Percentiles rank a stretch among this genome's conserved stretches.
Conservation (phyloP, 1,140 invertebrate genomes). For the Contarinia nasturtii region DNA sequence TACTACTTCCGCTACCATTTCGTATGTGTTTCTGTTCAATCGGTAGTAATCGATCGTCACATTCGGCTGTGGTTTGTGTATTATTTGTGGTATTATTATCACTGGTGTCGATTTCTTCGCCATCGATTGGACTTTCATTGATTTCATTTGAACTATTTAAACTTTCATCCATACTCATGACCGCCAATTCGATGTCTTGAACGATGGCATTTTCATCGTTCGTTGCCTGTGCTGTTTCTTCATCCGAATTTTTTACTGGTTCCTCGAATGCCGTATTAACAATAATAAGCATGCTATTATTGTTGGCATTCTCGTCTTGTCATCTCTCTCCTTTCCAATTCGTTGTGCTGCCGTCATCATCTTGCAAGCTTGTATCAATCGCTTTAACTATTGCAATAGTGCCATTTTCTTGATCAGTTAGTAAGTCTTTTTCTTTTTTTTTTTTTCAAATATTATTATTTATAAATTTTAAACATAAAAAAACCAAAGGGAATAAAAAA, state of each 20-base stretch:
- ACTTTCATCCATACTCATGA: not conserved
- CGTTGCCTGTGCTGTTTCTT: not conserved
- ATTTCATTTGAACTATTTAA: not conserved
- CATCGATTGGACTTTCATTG: not conserved
- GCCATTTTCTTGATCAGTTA: not conserved
- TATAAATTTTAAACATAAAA: not conserved
- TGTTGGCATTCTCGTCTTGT: constrained; percentile 24
- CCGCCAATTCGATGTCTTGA: not conserved
- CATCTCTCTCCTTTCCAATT: constrained; percentile 17
- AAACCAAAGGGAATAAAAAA: not conserved
- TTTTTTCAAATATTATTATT: not conserved
- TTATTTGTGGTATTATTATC: not conserved
- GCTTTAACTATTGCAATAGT: constrained; percentile 1
- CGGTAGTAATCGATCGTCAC: not conserved
- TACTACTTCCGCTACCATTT: constrained; percentile 2
- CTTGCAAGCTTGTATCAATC: not conserved
- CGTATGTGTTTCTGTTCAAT: not conserved
- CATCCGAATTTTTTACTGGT: not conserved
- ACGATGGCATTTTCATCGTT: not conserved
- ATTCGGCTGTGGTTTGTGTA: not conserved
- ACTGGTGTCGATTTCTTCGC: not conserved
- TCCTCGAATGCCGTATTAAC: constrained; percentile 6
- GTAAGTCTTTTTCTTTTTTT: not conserved
- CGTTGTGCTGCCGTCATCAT: not conserved
- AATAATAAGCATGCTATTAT: constrained; percentile 24